Conservation (phyloP, 2,888 invertebrate species). For the Sympetrum striolatum region DNA sequence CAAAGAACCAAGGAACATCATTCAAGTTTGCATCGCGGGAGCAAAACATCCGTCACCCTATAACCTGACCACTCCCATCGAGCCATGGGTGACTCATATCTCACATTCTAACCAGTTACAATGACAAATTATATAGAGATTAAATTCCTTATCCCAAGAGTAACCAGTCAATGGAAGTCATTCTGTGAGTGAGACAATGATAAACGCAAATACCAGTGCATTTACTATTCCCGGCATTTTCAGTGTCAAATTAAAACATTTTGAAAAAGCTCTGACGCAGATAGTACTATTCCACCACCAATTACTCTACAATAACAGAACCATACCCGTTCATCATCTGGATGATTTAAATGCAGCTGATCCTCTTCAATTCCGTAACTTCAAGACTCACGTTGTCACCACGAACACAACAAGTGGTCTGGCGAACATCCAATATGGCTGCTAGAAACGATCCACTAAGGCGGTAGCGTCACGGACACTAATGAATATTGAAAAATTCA, state of each 20-base stretch:
- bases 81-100: not conserved
- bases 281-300: not conserved
- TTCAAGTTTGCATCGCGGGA: not conserved
- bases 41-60: not conserved
- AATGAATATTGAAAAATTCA: not conserved
- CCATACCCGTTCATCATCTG: conserved; percentile 43
- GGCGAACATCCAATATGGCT: conserved; percentile 34
- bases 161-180: not conserved
- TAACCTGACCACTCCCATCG: not conserved
- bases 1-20: too few species aligned
- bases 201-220: not conserved
- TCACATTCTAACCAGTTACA: not conserved
- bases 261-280: not conserved
- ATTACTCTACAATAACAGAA: conserved; percentile 1
- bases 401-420: conserved; percentile 38
- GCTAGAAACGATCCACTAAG: not conserved
- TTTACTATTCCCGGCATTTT: not conserved
- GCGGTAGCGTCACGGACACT: not conserved
- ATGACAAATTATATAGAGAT: not conserved
- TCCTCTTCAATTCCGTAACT: conserved; percentile 31
- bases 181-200: not conserved
- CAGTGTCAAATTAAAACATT: not conserved
- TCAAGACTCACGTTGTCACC: conserved; percentile 32
- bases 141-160: not conserved
- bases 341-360: conserved; percentile 14